These are phyloP conservation scores for Aquatica leii DNA, from an alignment of 2,888 invertebrate genomes.

Conservation along the genomic window DNA sequence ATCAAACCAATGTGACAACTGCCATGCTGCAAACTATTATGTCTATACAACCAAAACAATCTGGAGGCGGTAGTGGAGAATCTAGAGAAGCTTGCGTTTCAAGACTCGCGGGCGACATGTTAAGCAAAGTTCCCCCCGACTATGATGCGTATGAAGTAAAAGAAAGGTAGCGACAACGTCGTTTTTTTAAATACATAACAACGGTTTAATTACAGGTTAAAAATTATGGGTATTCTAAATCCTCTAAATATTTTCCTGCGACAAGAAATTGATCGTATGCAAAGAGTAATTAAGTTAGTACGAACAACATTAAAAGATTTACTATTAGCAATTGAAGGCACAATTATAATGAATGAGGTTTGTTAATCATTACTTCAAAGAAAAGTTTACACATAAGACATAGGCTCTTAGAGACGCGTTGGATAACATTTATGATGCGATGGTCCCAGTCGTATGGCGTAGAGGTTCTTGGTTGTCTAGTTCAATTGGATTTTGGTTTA, in stretches of 20 bases:
- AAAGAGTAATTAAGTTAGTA: slow-evolving; percentile 71
- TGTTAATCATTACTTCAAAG: slow-evolving; percentile 22
- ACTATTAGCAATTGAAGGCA: slow-evolving; percentile 86
- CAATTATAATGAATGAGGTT: slow-evolving; percentile 92
- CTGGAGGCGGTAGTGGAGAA: slow-evolving; percentile 78
- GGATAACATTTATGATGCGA: slow-evolving; percentile 87
- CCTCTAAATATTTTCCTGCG: slow-evolving; percentile 88
- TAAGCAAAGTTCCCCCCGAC: slow-evolving; percentile 77
- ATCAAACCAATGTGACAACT: slow-evolving; percentile 80
- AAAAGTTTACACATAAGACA: no score
- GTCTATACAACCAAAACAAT: slow-evolving; percentile 88
- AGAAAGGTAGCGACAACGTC: no score
- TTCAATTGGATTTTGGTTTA: slow-evolving; percentile 91
- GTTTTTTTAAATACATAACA: no score
- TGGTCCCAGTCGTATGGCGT: slow-evolving; percentile 78
- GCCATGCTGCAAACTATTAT: slow-evolving; percentile 80
- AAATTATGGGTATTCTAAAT: slow-evolving; percentile 71
- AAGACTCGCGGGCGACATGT: slow-evolving; percentile 78
- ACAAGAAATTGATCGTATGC: slow-evolving; percentile 91
- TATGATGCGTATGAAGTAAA: slow-evolving; percentile 83
- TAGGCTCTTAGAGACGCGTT: slow-evolving; percentile 82
- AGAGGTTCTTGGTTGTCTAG: slow-evolving; percentile 84
- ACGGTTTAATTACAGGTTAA: slow-evolving; percentile 68
- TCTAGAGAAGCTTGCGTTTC: slow-evolving; percentile 81
- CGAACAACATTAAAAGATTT: slow-evolving; percentile 77